phyloP scores from a whole-genome alignment of 53 echinoderm and acorn worm species.

The Patiria pectinifera region DNA sequence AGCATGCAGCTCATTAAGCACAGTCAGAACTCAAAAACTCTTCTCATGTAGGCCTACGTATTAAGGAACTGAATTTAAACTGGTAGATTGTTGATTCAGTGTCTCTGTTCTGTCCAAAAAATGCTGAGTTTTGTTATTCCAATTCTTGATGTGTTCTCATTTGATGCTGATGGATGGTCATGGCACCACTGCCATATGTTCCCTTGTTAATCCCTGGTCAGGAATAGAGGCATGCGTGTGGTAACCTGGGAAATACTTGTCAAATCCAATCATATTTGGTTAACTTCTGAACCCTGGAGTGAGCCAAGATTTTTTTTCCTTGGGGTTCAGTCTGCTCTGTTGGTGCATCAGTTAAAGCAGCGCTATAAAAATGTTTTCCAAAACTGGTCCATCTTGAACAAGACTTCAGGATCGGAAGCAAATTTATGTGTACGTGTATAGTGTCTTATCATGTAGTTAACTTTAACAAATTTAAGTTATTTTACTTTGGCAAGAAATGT shows the following conservation, averaged over 20 bases:
- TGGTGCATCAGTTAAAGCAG: background rate
- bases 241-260: slow-evolving; percentile 33
- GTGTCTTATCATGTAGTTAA: background rate
- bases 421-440: background rate
- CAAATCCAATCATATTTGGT: slow-evolving; percentile 55
- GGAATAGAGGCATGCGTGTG: slow-evolving; percentile 12
- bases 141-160: background rate
- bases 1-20: too few relatives aligned
- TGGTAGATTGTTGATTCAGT: background rate
- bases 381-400: background rate
- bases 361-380: background rate
- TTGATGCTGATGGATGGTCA: slow-evolving; percentile 12
- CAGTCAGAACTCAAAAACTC: too few relatives aligned
- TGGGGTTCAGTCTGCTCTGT: background rate
- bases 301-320: background rate
- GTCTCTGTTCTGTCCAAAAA: too few relatives aligned
- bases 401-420: background rate
- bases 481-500: too few relatives aligned
- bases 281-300: slow-evolving; percentile 33
- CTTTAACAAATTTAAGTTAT: background rate
- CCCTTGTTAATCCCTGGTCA: background rate
- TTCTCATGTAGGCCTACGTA: too few relatives aligned
- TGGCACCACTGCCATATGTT: slow-evolving; percentile 1
- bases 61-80: background rate
- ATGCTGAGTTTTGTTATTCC: background rate